Evolutionary conservation across 2,113 vertebrate species (phyloP).

Genomic region (Rhinoderma darwinii): DNA sequence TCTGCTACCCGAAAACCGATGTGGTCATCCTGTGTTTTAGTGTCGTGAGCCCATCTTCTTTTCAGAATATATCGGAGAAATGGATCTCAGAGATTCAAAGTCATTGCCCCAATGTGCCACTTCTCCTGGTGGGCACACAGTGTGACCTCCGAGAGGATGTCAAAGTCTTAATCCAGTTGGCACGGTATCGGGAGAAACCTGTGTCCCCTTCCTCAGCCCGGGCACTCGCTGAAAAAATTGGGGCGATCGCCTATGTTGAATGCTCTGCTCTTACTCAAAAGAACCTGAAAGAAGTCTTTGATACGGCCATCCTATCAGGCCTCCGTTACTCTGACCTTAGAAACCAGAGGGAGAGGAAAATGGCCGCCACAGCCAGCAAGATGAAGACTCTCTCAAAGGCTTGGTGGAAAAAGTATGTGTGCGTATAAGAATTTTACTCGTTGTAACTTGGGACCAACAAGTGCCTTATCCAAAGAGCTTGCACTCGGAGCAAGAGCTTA

Average conservation of each 20-base stretch:
- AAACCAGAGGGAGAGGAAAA: constrained; percentile 71
- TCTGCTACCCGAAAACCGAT: constrained; percentile 81
- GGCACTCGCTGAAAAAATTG: constrained; percentile 74
- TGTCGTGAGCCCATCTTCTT: constrained; percentile 82
- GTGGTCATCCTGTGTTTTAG: constrained; percentile 85
- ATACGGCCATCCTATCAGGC: constrained; percentile 79
- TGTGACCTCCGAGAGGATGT: constrained; percentile 82
- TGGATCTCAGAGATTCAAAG: constrained; percentile 81
- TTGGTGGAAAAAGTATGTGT: constrained; percentile 88
- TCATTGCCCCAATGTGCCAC: constrained; percentile 76
- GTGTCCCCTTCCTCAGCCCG: constrained; percentile 73
- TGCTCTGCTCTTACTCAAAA: constrained; percentile 85
- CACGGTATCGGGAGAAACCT: constrained; percentile 73
- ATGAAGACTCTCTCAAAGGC: constrained; percentile 84
- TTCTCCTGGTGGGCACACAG: constrained; percentile 82
- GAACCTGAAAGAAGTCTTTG: constrained; percentile 86
- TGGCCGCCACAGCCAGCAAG: constrained; percentile 78
- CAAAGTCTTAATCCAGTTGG: constrained; percentile 80
- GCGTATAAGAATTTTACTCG: constrained; percentile 62
- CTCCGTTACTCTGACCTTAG: constrained; percentile 72
- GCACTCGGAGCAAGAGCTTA: constrained; percentile 1
- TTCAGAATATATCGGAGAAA: constrained; percentile 82
- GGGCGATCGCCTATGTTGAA: constrained; percentile 79
- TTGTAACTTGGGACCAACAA: background rate
- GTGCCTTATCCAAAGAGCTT: constrained; percentile 25